Evolutionary conservation across 2,888 invertebrate genomes (phyloP).

Genomic region (Aspidapion aeneum): DNA sequence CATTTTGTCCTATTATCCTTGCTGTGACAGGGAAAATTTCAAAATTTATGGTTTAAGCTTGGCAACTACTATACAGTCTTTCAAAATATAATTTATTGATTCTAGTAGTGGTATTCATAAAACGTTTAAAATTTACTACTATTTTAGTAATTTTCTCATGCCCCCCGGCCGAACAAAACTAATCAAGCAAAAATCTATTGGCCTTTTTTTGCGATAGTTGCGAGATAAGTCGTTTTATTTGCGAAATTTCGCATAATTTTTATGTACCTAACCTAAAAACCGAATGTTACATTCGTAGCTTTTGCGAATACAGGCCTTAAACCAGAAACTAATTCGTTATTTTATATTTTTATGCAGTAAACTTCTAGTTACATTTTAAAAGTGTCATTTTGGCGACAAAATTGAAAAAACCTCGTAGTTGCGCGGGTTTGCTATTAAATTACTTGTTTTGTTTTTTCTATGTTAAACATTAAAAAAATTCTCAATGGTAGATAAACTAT

Average conservation of each 20-base stretch:
- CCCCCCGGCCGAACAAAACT: slow-evolving; percentile 5
- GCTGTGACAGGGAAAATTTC: background rate
- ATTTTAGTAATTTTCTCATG: background rate
- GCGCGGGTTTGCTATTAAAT: too few species aligned
- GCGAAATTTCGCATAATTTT: background rate
- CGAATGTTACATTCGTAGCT: background rate
- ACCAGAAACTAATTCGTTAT: too few species aligned
- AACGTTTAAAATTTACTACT: background rate
- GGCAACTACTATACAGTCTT: background rate
- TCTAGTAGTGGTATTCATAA: background rate
- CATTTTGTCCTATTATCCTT: background rate
- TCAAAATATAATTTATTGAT: background rate
- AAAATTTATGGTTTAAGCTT: background rate
- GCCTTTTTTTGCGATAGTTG: background rate
- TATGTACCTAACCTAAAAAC: background rate
- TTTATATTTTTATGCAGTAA: too few species aligned
- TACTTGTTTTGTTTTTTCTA: too few species aligned
- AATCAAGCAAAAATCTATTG: slow-evolving; percentile 13
- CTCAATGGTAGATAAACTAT: too few species aligned
- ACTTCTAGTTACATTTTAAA: too few species aligned
- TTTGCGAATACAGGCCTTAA: too few species aligned
- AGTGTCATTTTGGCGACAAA: too few species aligned
- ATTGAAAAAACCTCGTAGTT: too few species aligned
- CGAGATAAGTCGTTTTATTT: background rate
- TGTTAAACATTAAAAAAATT: too few species aligned